Percentiles rank a stretch among this genome's conserved stretches.
Conservation (phyloP, 2,797 vertebrate genomes). For the Remorina albescens region DNA sequence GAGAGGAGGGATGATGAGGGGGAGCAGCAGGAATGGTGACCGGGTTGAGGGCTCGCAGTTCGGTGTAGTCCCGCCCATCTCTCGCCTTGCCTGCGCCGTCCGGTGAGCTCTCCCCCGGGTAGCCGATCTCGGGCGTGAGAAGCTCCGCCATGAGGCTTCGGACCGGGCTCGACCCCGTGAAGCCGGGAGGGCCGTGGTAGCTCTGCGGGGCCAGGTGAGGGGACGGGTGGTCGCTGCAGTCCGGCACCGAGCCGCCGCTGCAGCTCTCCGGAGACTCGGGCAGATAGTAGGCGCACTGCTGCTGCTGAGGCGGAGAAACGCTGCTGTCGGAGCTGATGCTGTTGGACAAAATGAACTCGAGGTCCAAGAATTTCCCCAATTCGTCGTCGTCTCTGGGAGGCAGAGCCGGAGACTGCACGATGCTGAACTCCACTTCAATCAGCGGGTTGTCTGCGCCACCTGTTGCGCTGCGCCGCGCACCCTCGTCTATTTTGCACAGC, state of each 20-base stretch:
- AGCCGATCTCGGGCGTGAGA: conserved; percentile 85
- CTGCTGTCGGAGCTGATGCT: conserved; percentile 76
- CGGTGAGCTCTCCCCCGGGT: conserved; percentile 65
- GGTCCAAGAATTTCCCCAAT: conserved; percentile 89
- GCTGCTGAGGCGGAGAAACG: conserved; percentile 54
- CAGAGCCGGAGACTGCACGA: conserved; percentile 78
- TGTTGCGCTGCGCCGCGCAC: conserved; percentile 44
- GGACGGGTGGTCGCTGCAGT: conserved; percentile 80
- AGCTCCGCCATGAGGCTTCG: conserved; percentile 91
- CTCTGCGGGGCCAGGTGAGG: conserved; percentile 66
- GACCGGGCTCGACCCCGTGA: conserved; percentile 73
- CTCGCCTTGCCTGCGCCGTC: conserved; percentile 69
- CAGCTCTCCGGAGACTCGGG: conserved; percentile 94
- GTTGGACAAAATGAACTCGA: conserved; percentile 94
- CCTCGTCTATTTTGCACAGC: conserved; percentile 74
- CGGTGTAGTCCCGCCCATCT: conserved; percentile 87
- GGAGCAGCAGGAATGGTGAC: conserved; percentile 24
- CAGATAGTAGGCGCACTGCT: conserved; percentile 83
- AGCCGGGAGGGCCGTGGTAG: conserved; percentile 65
- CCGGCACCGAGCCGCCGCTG: conserved; percentile 82
- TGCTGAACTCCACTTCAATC: conserved; percentile 84
- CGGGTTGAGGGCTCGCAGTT: conserved; percentile 80
- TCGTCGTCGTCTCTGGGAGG: conserved; percentile 88
- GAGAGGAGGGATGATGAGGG: conserved; percentile 61
- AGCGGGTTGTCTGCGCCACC: conserved; percentile 68